Evolutionary conservation across 2,797 vertebrate genomes (phyloP), one percentile per base, ranked within the genome.

Genomic region (Paratrypauchen microcephalus): DNA sequence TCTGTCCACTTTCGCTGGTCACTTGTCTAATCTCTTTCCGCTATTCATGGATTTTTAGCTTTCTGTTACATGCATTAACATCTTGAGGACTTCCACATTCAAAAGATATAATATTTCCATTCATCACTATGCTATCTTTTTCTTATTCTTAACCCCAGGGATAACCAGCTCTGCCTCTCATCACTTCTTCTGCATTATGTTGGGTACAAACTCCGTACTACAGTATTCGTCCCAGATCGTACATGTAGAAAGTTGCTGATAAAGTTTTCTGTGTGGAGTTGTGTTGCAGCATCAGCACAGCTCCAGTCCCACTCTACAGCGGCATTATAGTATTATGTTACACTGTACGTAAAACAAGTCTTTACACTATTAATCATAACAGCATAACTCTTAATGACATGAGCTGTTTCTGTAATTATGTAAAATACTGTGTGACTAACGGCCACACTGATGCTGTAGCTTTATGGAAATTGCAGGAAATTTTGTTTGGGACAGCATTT

Each of bases 201-300:
- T 45, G 13, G 41, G 41, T 13, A 45, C 41, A 45, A 61, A 41
- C 9, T 21, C 30, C n/a, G 8, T 36, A 36, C 9, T 36, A 39
- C 32, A 13, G 18, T 15, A 50, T 62, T 72, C 66, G 23, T 32
- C 57, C 56, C 48, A 41, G 23, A 58, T 61, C 23, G 32, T 23
- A 41, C 59, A 61, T 39, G 59, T 41, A 21, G 4, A 21, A 61
- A 61, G 32, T 13, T 61, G 59, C 59, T 61, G 59, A 61, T 61
- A 23, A 39, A 61, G 59, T 61, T 60, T 60, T 32, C 1, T 13
- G 28, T 59, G 58, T 60, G 58, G 21, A 41, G 32, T 61, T 61
- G 28, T 7, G 11, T 11, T 61, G 59, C 59, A 61, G n/a, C 6
- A n/a, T 61, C 59, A 61, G 59, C 59, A 61, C 32, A 5, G n/a